Conservation (phyloP, 2,113 vertebrate species). For the Struthio camelus region DNA sequence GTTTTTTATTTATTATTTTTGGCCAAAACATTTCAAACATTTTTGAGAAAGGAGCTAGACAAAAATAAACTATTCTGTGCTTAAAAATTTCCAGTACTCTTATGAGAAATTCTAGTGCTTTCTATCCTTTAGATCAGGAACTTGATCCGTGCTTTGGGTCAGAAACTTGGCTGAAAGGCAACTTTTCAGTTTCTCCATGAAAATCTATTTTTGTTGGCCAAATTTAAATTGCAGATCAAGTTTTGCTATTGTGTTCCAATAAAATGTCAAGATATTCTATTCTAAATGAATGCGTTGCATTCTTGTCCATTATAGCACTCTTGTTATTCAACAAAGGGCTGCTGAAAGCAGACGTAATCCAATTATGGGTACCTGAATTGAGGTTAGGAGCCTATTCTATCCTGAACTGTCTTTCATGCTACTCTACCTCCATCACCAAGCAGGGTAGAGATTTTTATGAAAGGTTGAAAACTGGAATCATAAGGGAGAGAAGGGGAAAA, state of each 20-base stretch:
- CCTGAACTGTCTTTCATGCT: neutral
- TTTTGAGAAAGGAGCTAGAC: constrained; percentile 15
- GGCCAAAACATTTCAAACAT: neutral
- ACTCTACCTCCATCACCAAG: neutral
- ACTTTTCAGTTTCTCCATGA: constrained; percentile 24
- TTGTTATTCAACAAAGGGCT: neutral
- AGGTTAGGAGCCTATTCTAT: neutral
- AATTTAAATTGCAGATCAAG: constrained; percentile 20
- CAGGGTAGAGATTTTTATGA: neutral
- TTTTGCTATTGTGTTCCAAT: neutral
- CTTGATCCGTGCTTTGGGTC: neutral
- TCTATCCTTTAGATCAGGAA: constrained; percentile 8
- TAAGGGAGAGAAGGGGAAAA: neutral
- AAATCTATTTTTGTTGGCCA: constrained; percentile 3
- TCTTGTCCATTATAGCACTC: neutral
- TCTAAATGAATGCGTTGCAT: neutral
- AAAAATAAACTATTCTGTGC: constrained; percentile 30
- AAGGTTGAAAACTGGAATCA: neutral
- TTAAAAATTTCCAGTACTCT: constrained; percentile 9
- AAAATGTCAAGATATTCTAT: neutral
- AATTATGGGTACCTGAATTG: neutral
- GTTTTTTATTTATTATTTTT: neutral
- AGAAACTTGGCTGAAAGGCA: neutral
- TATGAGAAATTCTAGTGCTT: neutral
- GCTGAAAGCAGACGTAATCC: neutral